Evolutionary conservation across 2,113 vertebrate genomes (phyloP), one percentile per base, ranked within the genome.

Genomic region (Nothoprocta pentlandii): DNA sequence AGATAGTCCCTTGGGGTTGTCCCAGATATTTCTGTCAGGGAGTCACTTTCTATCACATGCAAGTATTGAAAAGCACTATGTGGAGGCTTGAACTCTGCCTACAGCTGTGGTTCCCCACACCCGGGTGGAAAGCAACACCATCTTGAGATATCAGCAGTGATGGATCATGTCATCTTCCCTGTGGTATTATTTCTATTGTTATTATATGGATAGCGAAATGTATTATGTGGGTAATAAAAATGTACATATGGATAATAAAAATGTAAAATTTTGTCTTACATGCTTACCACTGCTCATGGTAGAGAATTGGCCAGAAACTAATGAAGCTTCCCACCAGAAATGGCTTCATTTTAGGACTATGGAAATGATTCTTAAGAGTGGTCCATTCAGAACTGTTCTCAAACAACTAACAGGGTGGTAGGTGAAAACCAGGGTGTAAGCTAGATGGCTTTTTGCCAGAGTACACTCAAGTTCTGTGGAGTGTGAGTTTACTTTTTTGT

Each of bases 301-400:
- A 39, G 15, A 69, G 58, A 87, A 53, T 1, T 30, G 54, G 54
- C 54, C 54, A 56, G 2, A 34, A 56, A 56, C 54, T 9, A 19
- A 11, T 10, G 21, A 56, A 21, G 15, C 7, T 87, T 28, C 41
- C 15, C 46, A 54, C 11, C 56, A 87, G 80, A 92, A 91, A 70
- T 8, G 7, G 11, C 13, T 89, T 66, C 7, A 13, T 69, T 73
- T 46, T 36, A 39, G 5, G 10, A 6, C 47, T 76, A 6, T 11
- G 3, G 1, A 61, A 74, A 74, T 23, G 19, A 63, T 49, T 54
- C 16, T 30, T 62, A 7, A 30, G 21, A 34, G 20, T 49, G 25
- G 21, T 74, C 6, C 44, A 32, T 26, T 17, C 71, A 82, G 63
- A 34, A 23, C 49, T 49, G 28, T 58, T 19, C 0, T 0, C 58